Evolutionary conservation across 2,797 vertebrate species (phyloP).

Genomic region (Sternotherus odoratus): DNA sequence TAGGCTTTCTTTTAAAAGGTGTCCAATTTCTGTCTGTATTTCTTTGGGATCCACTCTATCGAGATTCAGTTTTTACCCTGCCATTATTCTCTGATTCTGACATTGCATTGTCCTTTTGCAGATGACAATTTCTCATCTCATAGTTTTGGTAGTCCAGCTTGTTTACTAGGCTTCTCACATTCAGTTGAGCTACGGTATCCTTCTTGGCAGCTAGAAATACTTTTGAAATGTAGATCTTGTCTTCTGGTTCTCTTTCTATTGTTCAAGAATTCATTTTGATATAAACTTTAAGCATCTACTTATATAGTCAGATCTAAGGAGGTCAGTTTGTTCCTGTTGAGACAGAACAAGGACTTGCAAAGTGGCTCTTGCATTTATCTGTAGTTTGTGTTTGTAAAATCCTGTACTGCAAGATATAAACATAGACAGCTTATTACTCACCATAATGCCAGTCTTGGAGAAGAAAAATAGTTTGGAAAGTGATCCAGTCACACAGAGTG

Average conservation of each 20-base stretch:
- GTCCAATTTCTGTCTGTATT: not conserved
- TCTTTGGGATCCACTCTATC: not conserved
- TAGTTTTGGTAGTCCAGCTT: not conserved
- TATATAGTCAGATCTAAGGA: not conserved
- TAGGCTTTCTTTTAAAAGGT: not conserved
- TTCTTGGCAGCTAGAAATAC: not conserved
- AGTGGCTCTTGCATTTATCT: not conserved
- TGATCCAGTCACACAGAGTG: not conserved
- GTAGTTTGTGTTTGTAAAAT: not conserved
- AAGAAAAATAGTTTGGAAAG: not conserved
- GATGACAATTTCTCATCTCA: not conserved
- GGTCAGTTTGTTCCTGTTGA: not conserved
- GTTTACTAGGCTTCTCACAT: slow-evolving; percentile 13
- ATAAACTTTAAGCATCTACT: not conserved
- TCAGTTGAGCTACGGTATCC: not conserved
- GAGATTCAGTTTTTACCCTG: not conserved
- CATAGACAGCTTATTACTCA: not conserved
- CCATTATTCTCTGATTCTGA: not conserved
- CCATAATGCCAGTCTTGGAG: not conserved
- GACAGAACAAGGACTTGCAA: not conserved
- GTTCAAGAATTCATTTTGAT: not conserved
- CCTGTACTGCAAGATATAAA: not conserved
- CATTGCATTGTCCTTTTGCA: not conserved
- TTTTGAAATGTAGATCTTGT: not conserved
- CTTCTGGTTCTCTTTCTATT: not conserved